Percentiles rank a stretch among this genome's conserved stretches.
Conservation (phyloP, 2,113 vertebrate species). For the Stigmatopora nigra region DNA sequence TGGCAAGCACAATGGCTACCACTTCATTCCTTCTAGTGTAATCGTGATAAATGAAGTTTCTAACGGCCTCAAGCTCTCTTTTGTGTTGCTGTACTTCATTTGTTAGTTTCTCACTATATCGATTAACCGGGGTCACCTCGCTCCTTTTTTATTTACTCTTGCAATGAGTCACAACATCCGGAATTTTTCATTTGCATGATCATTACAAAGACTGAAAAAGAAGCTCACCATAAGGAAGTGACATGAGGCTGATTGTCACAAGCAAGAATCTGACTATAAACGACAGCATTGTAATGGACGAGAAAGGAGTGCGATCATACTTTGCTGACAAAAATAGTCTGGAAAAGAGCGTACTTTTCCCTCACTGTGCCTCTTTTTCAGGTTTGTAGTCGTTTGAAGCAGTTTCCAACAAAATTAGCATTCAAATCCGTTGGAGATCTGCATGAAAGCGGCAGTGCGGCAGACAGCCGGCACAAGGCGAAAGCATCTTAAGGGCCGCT, state of each 20-base stretch:
- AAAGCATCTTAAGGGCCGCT: conserved; percentile 57
- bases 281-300: not conserved
- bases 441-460: conserved; percentile 43
- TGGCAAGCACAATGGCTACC: conserved; percentile 8
- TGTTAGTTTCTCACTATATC: conserved; percentile 46
- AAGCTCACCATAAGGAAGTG: not conserved
- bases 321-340: not conserved
- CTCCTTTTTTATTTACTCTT: conserved; percentile 10
- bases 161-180: conserved; percentile 1
- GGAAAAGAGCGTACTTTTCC: too few relatives aligned
- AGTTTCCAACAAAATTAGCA: not conserved
- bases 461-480: conserved; percentile 25
- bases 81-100: conserved; percentile 31
- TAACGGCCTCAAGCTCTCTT: conserved; percentile 21
- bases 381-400: not conserved
- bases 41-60: conserved; percentile 41
- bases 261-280: not conserved
- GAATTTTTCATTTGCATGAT: not conserved
- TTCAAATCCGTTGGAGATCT: not conserved
- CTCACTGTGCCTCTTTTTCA: not conserved
- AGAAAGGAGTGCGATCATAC: not conserved
- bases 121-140: conserved; percentile 21
- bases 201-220: not conserved
- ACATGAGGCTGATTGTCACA: not conserved
- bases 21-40: conserved; percentile 43